Evolutionary conservation across 2,888 invertebrate genomes (phyloP).

Genomic region (Pandemis corylana): DNA sequence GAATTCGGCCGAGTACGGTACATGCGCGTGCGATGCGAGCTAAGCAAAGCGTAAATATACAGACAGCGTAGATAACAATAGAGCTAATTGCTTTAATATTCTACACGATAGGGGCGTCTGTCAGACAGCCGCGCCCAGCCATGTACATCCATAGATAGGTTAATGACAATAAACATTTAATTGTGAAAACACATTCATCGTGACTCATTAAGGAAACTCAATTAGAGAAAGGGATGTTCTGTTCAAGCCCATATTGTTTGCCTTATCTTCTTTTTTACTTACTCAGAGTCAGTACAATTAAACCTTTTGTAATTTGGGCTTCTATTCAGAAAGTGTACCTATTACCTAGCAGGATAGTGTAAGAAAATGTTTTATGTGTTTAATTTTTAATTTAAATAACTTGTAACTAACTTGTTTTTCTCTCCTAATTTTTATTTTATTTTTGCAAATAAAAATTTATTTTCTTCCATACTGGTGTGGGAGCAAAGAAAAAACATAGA

Average conservation of each 20-base stretch:
- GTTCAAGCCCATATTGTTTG: neutral
- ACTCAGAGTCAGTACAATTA: neutral
- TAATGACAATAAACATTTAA: slow-evolving; percentile 33
- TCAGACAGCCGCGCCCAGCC: slow-evolving; percentile 21
- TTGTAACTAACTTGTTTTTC: too few relatives aligned
- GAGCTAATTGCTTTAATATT: slow-evolving; percentile 46
- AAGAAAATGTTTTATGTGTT: too few relatives aligned
- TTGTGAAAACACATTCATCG: slow-evolving; percentile 23
- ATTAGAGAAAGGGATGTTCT: slow-evolving; percentile 6
- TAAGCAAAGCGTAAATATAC: slow-evolving; percentile 41
- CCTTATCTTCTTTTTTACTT: slow-evolving; percentile 3
- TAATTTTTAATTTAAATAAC: neutral
- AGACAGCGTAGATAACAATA: slow-evolving; percentile 41
- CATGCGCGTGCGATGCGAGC: slow-evolving; percentile 52
- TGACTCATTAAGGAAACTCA: slow-evolving; percentile 21
- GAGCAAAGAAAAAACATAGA: too few relatives aligned
- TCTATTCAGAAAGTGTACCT: neutral
- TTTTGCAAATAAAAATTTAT: too few relatives aligned
- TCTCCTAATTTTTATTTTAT: too few relatives aligned
- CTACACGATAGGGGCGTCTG: slow-evolving; percentile 27
- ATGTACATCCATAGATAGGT: slow-evolving; percentile 2
- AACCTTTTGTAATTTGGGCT: neutral
- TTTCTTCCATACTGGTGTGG: too few relatives aligned
- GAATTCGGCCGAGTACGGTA: slow-evolving; percentile 79
- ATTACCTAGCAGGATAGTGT: neutral